Evolutionary conservation across 2,113 vertebrate genomes (phyloP).

Genomic region (Brienomyrus longianalis): DNA sequence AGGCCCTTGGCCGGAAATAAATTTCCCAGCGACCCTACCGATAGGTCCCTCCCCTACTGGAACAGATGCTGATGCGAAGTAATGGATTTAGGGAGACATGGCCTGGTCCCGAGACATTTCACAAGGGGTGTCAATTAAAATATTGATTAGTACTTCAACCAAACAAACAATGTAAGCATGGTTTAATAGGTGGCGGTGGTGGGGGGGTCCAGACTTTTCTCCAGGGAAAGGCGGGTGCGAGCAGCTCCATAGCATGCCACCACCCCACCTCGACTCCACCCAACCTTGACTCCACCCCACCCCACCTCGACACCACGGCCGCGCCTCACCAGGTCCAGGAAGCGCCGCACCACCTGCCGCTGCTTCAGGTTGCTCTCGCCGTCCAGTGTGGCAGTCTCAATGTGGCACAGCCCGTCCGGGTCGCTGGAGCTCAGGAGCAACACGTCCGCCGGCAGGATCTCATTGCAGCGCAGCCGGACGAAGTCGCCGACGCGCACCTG

Average conservation of each 20-base stretch:
- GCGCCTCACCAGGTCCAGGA: slow-evolving; percentile 81
- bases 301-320: not conserved
- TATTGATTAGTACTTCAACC: not conserved
- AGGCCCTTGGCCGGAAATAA: not conserved
- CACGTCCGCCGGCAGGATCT: slow-evolving; percentile 90
- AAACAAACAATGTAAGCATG: too few species aligned
- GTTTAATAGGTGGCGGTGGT: too few species aligned
- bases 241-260: too few species aligned
- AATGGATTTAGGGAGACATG: not conserved
- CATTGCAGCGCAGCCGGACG: slow-evolving; percentile 84
- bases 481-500: slow-evolving; percentile 89
- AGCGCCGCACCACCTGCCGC: slow-evolving; percentile 85
- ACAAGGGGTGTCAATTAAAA: not conserved
- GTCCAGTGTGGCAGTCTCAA: slow-evolving; percentile 94
- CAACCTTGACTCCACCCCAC: too few species aligned
- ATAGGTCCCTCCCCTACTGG: too few species aligned
- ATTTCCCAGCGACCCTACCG: not conserved
- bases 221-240: not conserved
- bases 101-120: not conserved
- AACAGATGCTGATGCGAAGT: not conserved
- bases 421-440: slow-evolving; percentile 89
- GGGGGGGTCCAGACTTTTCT: not conserved
- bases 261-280: not conserved
- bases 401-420: slow-evolving; percentile 88
- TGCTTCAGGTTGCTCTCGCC: slow-evolving; percentile 96